Conservation (phyloP, 1,140 invertebrate species). For the Zophobas atratus region DNA sequence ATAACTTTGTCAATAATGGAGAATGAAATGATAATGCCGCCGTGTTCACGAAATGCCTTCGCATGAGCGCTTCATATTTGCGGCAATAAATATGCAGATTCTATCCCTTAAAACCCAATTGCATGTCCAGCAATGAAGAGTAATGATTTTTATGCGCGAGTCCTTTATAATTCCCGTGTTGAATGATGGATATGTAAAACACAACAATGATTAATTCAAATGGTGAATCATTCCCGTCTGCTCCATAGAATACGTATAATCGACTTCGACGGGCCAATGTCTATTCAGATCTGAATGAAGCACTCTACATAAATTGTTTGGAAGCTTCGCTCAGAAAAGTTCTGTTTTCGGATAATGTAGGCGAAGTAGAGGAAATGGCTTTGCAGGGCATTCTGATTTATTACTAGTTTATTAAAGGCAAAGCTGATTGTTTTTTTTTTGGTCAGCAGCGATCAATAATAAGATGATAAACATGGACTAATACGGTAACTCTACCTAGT, state of each 20-base stretch:
- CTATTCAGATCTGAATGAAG: constrained; percentile 31
- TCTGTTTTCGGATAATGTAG: constrained; percentile 26
- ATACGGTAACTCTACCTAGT: no score
- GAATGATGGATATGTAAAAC: constrained; percentile 26
- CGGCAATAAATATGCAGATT: constrained; percentile 39
- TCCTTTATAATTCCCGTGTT: constrained; percentile 7
- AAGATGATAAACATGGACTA: background rate
- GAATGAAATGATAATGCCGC: background rate
- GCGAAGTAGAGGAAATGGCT: constrained; percentile 25
- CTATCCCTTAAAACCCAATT: constrained; percentile 39
- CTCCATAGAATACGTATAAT: constrained; percentile 31
- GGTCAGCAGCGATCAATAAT: background rate
- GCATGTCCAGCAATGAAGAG: constrained; percentile 39
- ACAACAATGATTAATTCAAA: constrained; percentile 34
- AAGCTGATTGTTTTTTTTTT: constrained; percentile 17
- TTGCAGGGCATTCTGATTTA: constrained; percentile 23
- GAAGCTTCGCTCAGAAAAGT: constrained; percentile 28
- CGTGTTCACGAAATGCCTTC: background rate
- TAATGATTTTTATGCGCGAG: constrained; percentile 19
- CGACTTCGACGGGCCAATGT: constrained; percentile 29
- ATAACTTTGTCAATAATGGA: constrained; percentile 5
- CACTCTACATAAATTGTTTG: constrained; percentile 33
- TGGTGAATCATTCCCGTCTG: constrained; percentile 27
- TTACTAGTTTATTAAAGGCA: constrained; percentile 2
- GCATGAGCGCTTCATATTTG: constrained; percentile 19